Evolutionary conservation across 2,888 invertebrate genomes (phyloP).

Genomic region (Phortica okadai): DNA sequence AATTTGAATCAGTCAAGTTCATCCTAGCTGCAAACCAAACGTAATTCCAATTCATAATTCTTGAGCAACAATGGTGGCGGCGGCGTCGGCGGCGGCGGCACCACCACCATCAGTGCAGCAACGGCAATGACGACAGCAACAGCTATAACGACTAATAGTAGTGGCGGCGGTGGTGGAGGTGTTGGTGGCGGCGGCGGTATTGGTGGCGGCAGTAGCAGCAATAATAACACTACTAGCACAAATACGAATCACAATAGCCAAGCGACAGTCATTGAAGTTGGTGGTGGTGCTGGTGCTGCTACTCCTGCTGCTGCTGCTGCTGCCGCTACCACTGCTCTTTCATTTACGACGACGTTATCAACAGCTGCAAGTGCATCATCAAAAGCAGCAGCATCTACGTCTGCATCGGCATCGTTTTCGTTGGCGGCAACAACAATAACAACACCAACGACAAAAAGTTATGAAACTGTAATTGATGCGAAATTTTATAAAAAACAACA

Average conservation of each 20-base stretch:
- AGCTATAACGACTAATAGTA: constrained; percentile 43
- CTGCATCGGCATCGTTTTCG: constrained; percentile 27
- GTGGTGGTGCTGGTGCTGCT: constrained; percentile 3
- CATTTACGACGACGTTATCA: constrained; percentile 36
- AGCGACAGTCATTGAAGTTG: constrained; percentile 11
- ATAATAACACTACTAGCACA: background rate
- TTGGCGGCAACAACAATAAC: constrained; percentile 2
- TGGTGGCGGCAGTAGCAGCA: background rate
- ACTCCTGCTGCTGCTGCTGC: background rate
- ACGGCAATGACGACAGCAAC: constrained; percentile 41
- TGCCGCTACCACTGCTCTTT: background rate
- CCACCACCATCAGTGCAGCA: constrained; percentile 37
- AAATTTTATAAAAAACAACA: constrained; percentile 48
- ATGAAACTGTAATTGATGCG: constrained; percentile 60
- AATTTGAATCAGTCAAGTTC: constrained; percentile 83
- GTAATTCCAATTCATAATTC: constrained; percentile 77
- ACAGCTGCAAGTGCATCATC: background rate
- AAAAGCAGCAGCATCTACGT: background rate
- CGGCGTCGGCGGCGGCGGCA: constrained; percentile 39
- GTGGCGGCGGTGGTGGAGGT: background rate
- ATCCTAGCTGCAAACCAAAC: constrained; percentile 80
- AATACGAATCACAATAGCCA: constrained; percentile 1
- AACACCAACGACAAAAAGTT: constrained; percentile 55
- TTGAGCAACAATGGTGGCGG: constrained; percentile 50
- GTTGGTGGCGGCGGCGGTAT: background rate